Evolutionary conservation across 2,797 vertebrate genomes (phyloP), one percentile per base, ranked within the genome.

Genomic region (Todus mexicanus): DNA sequence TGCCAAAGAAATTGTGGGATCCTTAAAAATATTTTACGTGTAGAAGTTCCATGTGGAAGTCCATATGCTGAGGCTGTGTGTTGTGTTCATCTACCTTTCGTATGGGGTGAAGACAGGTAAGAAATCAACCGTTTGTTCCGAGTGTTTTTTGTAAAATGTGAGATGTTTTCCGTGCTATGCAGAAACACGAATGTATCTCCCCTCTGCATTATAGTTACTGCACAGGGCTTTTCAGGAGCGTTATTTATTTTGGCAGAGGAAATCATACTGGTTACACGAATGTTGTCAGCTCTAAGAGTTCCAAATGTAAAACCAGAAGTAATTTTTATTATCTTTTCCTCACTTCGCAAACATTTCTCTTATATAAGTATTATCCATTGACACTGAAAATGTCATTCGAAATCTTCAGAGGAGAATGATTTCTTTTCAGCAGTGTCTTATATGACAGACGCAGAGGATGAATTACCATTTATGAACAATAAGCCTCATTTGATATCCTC

Each of bases 41-140:
- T 35, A 38, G 50, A 77, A 91, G 79, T 60, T 94, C 63, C 79
- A 77, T 56, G 72, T 74, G 51, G 51, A 84, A 38, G 75, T 88
- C 96, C 94, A 53, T 64, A 97, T 97, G 97, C 92, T 92, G 96
- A 94, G 73, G 47, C 84, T 96, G 25, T 87, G 85, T 9, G 35
- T 42, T 33, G 5, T 95, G 57, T 64, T 97, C 90, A 12, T 97
- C 92, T 91, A 9, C 89, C 90, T 97, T 88, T 61, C 68, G 68
- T 72, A 76, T 45, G 86, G 83, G 63, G 96, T 92, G 82, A 96
- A 43, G 90, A 76, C 98, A 94, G 98, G 98, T 98, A 97, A 95
- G 97, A 61, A 61, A 56, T 35, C 15, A 26, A 74, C 5, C 5
- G 0, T 38, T 66, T 89, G 38, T 48, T 92, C 65, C 76, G 17